phyloP scores from a whole-genome alignment of 1,140 invertebrate genomes.

The Zophobas atratus region DNA sequence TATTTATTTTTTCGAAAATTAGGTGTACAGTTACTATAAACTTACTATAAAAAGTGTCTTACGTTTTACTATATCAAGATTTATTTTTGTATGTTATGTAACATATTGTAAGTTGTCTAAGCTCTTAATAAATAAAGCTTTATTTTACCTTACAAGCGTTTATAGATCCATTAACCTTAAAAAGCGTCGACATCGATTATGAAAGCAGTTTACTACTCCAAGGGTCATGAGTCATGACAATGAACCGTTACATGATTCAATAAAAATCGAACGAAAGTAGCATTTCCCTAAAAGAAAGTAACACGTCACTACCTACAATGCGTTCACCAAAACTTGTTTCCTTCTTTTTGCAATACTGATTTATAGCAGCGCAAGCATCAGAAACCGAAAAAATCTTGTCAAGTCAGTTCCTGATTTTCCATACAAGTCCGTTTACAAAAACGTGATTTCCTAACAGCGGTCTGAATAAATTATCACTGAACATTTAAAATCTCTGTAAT shows the following conservation, averaged over 20 bases:
- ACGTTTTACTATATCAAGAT: not conserved
- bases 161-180: not conserved
- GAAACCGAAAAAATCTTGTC: too few relatives aligned
- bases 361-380: not conserved
- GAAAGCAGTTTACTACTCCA: slow-evolving; percentile 3
- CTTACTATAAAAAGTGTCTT: too few relatives aligned
- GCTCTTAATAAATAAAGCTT: not conserved
- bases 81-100: slow-evolving; percentile 20
- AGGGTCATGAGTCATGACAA: slow-evolving; percentile 33
- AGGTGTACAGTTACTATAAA: slow-evolving; percentile 7
- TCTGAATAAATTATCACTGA: too few relatives aligned
- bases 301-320: not conserved
- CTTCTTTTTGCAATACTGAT: slow-evolving; percentile 8
- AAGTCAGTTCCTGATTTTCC: too few relatives aligned
- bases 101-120: not conserved
- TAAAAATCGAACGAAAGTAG: slow-evolving; percentile 29
- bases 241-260: slow-evolving; percentile 5
- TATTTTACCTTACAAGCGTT: not conserved
- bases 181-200: slow-evolving; percentile 5
- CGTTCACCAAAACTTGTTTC: not conserved
- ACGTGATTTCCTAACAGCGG: too few relatives aligned
- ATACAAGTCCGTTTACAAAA: too few relatives aligned
- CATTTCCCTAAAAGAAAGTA: slow-evolving; percentile 22
- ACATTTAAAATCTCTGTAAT: too few relatives aligned
- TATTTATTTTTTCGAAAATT: slow-evolving; percentile 23